These are phyloP conservation scores for Odontophorus gujanensis DNA, from an alignment of 2,113 vertebrate species.

Conservation along the genomic window DNA sequence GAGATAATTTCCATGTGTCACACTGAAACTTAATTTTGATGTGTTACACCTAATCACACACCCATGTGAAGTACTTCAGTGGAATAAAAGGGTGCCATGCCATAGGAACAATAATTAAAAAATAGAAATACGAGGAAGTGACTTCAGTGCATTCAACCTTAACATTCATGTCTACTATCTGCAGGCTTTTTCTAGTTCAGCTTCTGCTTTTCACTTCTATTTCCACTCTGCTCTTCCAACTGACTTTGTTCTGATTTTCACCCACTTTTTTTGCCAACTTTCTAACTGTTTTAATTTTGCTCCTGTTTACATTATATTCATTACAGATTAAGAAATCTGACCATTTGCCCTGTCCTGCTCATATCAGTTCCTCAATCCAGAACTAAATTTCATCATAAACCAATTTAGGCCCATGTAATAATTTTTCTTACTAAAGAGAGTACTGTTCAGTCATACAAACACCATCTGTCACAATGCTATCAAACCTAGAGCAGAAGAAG, in stretches of 20 bases:
- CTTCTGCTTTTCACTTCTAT: constrained; percentile 56
- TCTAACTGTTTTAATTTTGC: neutral
- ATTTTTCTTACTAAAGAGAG: neutral
- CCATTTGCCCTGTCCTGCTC: neutral
- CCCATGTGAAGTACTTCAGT: neutral
- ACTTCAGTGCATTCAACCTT: neutral
- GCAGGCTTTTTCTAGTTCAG: constrained; percentile 45
- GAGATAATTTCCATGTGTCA: neutral
- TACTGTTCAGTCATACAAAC: neutral
- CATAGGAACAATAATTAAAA: neutral
- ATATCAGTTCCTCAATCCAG: neutral
- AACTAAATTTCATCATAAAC: neutral
- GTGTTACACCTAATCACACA: neutral
- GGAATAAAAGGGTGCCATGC: neutral
- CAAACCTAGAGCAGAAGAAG: neutral
- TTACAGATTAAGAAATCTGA: neutral
- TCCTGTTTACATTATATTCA: neutral
- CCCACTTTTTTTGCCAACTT: neutral
- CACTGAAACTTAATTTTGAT: neutral
- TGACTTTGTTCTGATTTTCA: neutral
- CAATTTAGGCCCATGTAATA: neutral
- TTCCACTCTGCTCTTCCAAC: constrained; percentile 1
- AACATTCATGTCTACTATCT: neutral
- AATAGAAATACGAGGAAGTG: constrained; percentile 8
- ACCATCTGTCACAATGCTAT: neutral